Conservation (phyloP, 2,888 invertebrate species). For the Pollenia angustigena region DNA sequence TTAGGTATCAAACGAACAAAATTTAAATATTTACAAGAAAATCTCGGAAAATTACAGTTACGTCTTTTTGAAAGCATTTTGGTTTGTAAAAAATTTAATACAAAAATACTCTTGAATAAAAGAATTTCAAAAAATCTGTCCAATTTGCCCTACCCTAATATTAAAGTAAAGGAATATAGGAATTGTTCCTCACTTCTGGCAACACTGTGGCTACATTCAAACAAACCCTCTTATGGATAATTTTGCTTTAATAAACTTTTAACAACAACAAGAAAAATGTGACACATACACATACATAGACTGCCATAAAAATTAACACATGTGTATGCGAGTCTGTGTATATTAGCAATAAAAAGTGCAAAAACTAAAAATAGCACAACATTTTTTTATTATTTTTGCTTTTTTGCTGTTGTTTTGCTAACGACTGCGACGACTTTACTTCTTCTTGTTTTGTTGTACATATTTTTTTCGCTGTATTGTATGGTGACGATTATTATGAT, state of each 20-base stretch:
- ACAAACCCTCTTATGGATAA: conserved; percentile 25
- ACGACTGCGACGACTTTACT: conserved; percentile 15
- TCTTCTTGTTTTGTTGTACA: background rate
- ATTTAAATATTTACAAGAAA: too few species aligned
- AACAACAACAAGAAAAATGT: background rate
- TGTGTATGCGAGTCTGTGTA: background rate
- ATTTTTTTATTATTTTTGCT: background rate
- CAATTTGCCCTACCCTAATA: too few species aligned
- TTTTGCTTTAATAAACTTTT: conserved; percentile 52
- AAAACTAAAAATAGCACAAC: conserved; percentile 54
- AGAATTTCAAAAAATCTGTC: too few species aligned
- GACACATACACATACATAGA: background rate
- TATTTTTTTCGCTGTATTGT: conserved; percentile 25
- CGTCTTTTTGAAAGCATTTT: too few species aligned
- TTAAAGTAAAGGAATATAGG: too few species aligned
- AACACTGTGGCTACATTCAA: background rate
- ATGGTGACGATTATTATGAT: conserved; percentile 63
- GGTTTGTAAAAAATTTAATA: too few species aligned
- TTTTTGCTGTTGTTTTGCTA: background rate
- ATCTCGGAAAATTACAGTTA: too few species aligned
- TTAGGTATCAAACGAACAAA: too few species aligned
- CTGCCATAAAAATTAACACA: conserved; percentile 3
- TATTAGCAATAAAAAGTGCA: background rate
- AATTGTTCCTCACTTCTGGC: too few species aligned
- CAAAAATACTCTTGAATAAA: too few species aligned